Percentiles rank a stretch among this genome's conserved stretches.
These are phyloP conservation scores for Bryconaethiops microstoma DNA, from an alignment of 2,797 vertebrate species.

Conservation along the genomic window DNA sequence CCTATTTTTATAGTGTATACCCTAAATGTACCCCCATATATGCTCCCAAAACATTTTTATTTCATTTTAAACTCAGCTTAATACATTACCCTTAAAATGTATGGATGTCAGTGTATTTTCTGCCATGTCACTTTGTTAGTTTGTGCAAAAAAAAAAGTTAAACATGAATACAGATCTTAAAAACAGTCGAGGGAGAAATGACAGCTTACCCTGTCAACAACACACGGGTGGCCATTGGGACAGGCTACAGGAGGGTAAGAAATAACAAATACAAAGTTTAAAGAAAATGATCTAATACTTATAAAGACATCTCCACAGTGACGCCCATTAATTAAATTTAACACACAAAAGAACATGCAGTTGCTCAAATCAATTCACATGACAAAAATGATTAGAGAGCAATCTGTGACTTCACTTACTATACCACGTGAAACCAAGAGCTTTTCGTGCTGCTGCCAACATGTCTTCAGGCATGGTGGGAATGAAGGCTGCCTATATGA, in stretches of 20 bases:
- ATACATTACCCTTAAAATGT: no score
- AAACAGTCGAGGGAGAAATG: neutral
- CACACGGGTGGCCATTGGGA: slow-evolving; percentile 86
- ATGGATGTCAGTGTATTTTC: neutral
- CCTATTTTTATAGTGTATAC: no score
- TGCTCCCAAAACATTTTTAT: no score
- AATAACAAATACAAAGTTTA: slow-evolving; percentile 33
- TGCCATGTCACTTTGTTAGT: no score
- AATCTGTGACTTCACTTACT: slow-evolving; percentile 79
- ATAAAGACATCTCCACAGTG: neutral
- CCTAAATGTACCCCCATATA: no score
- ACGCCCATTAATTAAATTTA: neutral
- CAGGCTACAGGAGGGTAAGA: slow-evolving; percentile 75
- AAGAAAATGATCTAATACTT: neutral
- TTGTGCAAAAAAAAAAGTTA: neutral
- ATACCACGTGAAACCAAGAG: slow-evolving; percentile 80
- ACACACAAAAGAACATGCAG: neutral
- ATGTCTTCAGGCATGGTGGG: slow-evolving; percentile 95
- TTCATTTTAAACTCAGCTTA: no score
- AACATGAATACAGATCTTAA: neutral
- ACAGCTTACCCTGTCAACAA: slow-evolving; percentile 87
- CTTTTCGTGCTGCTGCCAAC: slow-evolving; percentile 73
- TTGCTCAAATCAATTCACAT: neutral
- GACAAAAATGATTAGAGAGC: neutral
- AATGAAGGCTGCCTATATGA: slow-evolving; percentile 82